Conservation (phyloP, 2,888 invertebrate genomes). For the Nephrotoma flavescens region DNA sequence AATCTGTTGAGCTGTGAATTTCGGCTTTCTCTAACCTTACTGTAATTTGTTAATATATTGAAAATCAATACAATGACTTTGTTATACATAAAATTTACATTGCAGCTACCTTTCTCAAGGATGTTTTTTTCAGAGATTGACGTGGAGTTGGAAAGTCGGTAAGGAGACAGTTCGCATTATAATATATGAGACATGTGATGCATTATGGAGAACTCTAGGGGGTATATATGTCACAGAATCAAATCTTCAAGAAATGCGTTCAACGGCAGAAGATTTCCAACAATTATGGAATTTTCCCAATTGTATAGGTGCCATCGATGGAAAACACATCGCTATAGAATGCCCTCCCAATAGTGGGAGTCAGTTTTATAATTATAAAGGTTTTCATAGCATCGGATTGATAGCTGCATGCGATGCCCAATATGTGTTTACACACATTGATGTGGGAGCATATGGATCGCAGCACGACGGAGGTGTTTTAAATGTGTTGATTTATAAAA, state of each 20-base stretch:
- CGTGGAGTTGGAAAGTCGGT: conserved; percentile 8
- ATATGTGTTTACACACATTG: background rate
- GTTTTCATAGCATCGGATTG: background rate
- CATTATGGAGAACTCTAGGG: conserved; percentile 5
- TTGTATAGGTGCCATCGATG: conserved; percentile 19
- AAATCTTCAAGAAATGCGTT: background rate
- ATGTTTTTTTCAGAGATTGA: background rate
- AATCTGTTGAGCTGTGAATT: background rate
- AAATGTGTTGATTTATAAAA: background rate
- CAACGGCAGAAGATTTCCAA: conserved; percentile 7
- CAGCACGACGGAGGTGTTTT: background rate
- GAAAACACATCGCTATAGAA: conserved; percentile 17
- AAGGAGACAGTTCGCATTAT: conserved; percentile 9
- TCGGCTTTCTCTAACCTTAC: background rate
- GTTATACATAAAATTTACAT: background rate
- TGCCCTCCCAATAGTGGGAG: conserved; percentile 10
- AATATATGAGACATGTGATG: conserved; percentile 10
- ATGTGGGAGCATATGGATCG: background rate
- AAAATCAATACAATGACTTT: background rate
- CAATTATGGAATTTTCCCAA: conserved; percentile 14
- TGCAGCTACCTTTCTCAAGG: conserved; percentile 2
- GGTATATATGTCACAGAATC: conserved; percentile 6
- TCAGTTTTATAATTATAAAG: background rate
- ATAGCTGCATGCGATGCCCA: background rate
- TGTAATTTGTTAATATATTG: background rate